Evolutionary conservation across 2,797 vertebrate species (phyloP), one percentile per base, ranked within the genome.

Genomic region (Tenualosa thibaudeaui): DNA sequence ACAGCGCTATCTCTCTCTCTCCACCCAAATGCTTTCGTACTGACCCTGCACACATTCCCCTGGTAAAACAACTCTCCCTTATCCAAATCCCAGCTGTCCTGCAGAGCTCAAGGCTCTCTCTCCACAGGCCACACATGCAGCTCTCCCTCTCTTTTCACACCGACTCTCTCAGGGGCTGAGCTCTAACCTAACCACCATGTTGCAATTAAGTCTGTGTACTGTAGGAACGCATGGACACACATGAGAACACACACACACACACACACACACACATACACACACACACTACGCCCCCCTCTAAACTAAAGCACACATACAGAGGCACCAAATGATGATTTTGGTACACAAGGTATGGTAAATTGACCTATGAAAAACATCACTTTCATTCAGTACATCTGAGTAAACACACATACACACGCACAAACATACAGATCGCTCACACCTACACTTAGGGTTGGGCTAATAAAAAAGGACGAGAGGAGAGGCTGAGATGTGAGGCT

Each of bases 401-500:
- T 22, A 26, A 37, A 31, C 26, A 37, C 13, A 68, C 9, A 37
- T 9, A 58, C 81, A 13, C 1, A 6, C 1, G 68, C 22, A 84
- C 82, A 82, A 82, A 87, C 87, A 84, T 68, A 84, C 60, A 83
- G 24, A 81, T 58, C 51, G 12, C 82, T 89, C 88, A 88, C 90
- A 93, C 92, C 92, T 91, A 90, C 83, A 65, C 88, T 84, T 83
- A 54, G 83, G 82, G 87, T 91, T 46, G 19, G 17, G 71, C 90
- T 87, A 89, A 92, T 91, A 92, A 93, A 93, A 90, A 54, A 53
- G 13, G 86, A 86, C 83, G 90, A 86, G 87, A 87, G 88, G 43
- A 26, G 49, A 58, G 56, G 75, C 88, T 85, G 88, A 78, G 89
- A 89, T 89, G 88, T 75, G 84, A 83, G 82, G 65, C 81, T 84